Percentiles rank a stretch among this genome's conserved stretches.
These are phyloP conservation scores for Paraplagusia blochii DNA, from an alignment of 2,113 vertebrate genomes.

Conservation along the genomic window DNA sequence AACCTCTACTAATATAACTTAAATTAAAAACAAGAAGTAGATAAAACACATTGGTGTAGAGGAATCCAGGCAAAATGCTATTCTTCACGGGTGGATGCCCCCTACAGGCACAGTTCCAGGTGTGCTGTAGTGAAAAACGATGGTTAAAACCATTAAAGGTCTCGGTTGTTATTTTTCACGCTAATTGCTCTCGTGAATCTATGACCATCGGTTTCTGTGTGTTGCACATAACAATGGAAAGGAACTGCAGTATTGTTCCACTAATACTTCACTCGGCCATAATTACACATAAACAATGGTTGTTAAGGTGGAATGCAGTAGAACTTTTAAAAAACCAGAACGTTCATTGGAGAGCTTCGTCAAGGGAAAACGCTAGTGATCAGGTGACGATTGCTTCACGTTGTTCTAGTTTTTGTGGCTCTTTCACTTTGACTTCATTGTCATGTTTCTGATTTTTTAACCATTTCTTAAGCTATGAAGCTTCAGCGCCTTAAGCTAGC, in stretches of 20 bases:
- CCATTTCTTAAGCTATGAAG: too few species aligned
- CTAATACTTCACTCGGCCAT: neutral
- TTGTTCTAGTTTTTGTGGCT: too few species aligned
- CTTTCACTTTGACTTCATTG: too few species aligned
- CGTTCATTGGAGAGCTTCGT: too few species aligned
- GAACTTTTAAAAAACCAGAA: too few species aligned
- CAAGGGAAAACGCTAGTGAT: too few species aligned
- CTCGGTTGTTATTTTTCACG: neutral
- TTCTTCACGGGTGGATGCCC: conserved; percentile 7
- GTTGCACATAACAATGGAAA: conserved; percentile 2
- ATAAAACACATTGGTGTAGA: neutral
- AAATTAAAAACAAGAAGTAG: too few species aligned
- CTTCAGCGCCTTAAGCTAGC: too few species aligned
- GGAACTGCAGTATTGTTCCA: neutral
- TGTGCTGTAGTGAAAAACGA: conserved; percentile 21
- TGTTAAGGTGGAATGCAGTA: too few species aligned
- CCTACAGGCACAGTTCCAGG: conserved; percentile 13
- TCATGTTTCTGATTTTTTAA: too few species aligned
- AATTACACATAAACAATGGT: neutral
- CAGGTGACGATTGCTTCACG: too few species aligned
- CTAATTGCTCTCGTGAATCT: neutral
- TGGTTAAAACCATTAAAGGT: conserved; percentile 8
- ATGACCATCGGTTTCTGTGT: conserved; percentile 4
- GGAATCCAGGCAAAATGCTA: conserved; percentile 17
- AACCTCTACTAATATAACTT: too few species aligned